Conservation (phyloP, 2,888 invertebrate genomes). For the Chrysolina americana region DNA sequence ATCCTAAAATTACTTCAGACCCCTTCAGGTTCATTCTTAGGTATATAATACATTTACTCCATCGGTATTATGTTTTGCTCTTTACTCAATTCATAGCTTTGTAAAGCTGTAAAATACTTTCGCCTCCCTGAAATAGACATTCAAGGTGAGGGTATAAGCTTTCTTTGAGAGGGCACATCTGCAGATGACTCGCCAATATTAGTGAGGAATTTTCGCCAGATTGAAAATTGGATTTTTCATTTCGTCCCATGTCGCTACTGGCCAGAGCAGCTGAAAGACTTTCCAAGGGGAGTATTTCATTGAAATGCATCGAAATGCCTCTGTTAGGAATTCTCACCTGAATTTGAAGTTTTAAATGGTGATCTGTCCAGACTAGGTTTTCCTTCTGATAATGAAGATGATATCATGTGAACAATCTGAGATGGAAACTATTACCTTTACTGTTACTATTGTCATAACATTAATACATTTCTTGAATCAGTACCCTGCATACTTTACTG, state of each 20-base stretch:
- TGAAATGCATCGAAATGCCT: too few relatives aligned
- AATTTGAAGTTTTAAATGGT: too few relatives aligned
- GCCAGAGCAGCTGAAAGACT: neutral
- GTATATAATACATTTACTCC: neutral
- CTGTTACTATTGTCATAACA: too few relatives aligned
- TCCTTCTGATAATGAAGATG: too few relatives aligned
- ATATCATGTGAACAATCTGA: too few relatives aligned
- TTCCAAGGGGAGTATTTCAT: neutral
- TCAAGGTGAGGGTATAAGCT: neutral
- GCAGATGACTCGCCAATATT: neutral
- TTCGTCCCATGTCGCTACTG: neutral
- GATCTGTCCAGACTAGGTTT: too few relatives aligned
- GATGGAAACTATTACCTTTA: too few relatives aligned
- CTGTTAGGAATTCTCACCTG: too few relatives aligned
- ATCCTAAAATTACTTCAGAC: neutral
- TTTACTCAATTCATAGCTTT: constrained; percentile 8
- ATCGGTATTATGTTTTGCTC: constrained; percentile 15
- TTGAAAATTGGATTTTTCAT: neutral
- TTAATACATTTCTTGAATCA: too few relatives aligned
- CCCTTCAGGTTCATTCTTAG: neutral
- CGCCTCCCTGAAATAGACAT: neutral
- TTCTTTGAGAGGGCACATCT: neutral
- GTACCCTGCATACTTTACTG: too few relatives aligned
- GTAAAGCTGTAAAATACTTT: constrained; percentile 7
- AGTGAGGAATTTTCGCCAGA: neutral